Evolutionary conservation across 1,140 invertebrate genomes (phyloP), one percentile per base, ranked within the genome.

Genomic region (Tetraneura akinire): DNA sequence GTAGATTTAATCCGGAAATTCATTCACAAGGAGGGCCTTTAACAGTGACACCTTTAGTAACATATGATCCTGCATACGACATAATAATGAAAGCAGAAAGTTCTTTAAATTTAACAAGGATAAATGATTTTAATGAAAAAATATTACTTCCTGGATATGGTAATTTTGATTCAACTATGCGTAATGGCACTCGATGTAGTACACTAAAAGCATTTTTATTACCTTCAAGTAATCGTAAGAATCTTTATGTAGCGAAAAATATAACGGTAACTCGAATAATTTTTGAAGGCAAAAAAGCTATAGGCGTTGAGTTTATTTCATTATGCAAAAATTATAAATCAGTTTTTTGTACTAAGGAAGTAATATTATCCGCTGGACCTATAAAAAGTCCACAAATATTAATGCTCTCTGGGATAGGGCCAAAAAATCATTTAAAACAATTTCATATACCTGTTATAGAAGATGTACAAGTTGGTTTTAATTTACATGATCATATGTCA

Each of bases 401-500:
- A n/a, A n/a, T n/a, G n/a, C n/a, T n/a, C n/a, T n/a, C n/a, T n/a
- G n/a, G n/a, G n/a, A n/a, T n/a, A n/a, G n/a, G n/a, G n/a, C n/a
- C n/a, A n/a, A n/a, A n/a, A n/a, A n/a, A n/a, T n/a, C n/a, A n/a
- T n/a, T n/a, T n/a, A n/a, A n/a, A n/a, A n/a, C n/a, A n/a, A n/a
- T n/a, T n/a, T n/a, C n/a, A n/a, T n/a, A n/a, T n/a, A n/a, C n/a
- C n/a, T n/a, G n/a, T n/a, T n/a, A n/a, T n/a, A n/a, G n/a, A n/a
- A n/a, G n/a, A n/a, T n/a, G n/a, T n/a, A n/a, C n/a, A n/a, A n/a
- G n/a, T n/a, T n/a, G n/a, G 94, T 0, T 88, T 90, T 74, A 95
- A 95, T 84, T 87, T 96, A 0, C 91, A 93, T 83, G 92, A 94
- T 85, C 93, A 94, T 82, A 87, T 92, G 18, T 91, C 80, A 1